Conservation (phyloP, 1,140 invertebrate genomes). For the Sycophila sp. region DNA sequence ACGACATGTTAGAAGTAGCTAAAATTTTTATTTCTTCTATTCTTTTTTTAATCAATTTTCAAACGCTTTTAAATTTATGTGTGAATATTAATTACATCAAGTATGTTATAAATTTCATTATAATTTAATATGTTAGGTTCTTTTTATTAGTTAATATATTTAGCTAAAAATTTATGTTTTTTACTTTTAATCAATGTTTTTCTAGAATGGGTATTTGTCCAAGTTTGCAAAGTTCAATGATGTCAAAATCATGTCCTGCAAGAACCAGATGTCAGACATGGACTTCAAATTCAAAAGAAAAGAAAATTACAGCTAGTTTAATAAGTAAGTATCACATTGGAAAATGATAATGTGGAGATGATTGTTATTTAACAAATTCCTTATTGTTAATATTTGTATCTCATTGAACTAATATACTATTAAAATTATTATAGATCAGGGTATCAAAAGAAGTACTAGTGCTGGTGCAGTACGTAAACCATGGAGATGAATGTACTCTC, state of each 20-base stretch:
- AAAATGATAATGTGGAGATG: too few relatives aligned
- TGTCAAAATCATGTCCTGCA: slow-evolving; percentile 44
- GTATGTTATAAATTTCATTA: slow-evolving; percentile 28
- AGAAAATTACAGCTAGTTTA: slow-evolving; percentile 52
- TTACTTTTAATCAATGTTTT: slow-evolving; percentile 34
- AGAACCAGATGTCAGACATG: slow-evolving; percentile 63
- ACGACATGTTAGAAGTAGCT: neutral
- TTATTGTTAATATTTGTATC: neutral
- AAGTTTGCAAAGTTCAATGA: slow-evolving; percentile 34
- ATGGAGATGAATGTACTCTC: slow-evolving; percentile 52
- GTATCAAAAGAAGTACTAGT: slow-evolving; percentile 61
- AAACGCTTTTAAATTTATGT: neutral
- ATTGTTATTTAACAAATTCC: slow-evolving; percentile 12
- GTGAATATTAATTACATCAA: neutral
- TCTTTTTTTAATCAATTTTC: neutral
- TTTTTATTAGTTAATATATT: neutral
- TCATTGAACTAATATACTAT: neutral
- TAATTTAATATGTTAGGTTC: neutral
- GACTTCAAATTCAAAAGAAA: slow-evolving; percentile 58
- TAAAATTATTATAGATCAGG: slow-evolving; percentile 49
- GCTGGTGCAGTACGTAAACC: slow-evolving; percentile 60
- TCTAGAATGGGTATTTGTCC: slow-evolving; percentile 49
- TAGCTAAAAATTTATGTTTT: too few relatives aligned
- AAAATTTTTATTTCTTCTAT: slow-evolving; percentile 2
- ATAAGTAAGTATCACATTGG: slow-evolving; percentile 49